Evolutionary conservation across 2,797 vertebrate genomes (phyloP), one percentile per base, ranked within the genome.

Genomic region (Sebastes jordani): DNA sequence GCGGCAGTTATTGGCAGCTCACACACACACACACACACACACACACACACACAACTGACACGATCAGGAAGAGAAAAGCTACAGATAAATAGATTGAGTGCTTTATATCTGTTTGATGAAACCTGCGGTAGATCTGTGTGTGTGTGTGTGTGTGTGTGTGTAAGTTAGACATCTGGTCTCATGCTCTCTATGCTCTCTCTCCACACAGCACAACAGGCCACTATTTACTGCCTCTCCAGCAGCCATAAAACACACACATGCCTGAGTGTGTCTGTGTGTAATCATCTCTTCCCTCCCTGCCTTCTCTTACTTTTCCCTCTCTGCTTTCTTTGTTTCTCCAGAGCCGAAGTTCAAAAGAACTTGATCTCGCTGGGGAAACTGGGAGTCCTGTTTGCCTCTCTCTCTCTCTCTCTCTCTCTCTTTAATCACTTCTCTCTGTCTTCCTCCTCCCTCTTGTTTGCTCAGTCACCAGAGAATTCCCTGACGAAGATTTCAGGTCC

Each of bases 201-300:
- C 30, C 71, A 67, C 69, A 34, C 36, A 64, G 74, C 49, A 71
- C 56, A 58, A 82, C 76, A 86, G 82, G 82, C 80, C 81, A 71
- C 81, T 86, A 86, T 92, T 93, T 92, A 91, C 81, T 81, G 88
- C 88, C 83, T 78, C 78, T 52, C 78, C 76, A 87, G 77, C 11
- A 58, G 70, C 79, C 83, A 86, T 94, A 93, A 91, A 93, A 83
- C 88, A 89, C 86, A 86, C 76, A 86, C 76, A 72, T 46, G 42
- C 20, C 72, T 78, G 70, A 71, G 71, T 81, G 69, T 82, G 63
- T 81, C 20, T 71, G 66, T 55, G 49, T 68, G 54, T 54, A 22
- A 49, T 74, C 55, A 66, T 56, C 64, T 74, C n/a, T 49, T 67
- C 63, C 11, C 29, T 36, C 5, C 23, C 27, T 54, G 13, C 9